phyloP scores from a whole-genome alignment of 2,888 invertebrate genomes.

The Stenotaenia linearis region DNA sequence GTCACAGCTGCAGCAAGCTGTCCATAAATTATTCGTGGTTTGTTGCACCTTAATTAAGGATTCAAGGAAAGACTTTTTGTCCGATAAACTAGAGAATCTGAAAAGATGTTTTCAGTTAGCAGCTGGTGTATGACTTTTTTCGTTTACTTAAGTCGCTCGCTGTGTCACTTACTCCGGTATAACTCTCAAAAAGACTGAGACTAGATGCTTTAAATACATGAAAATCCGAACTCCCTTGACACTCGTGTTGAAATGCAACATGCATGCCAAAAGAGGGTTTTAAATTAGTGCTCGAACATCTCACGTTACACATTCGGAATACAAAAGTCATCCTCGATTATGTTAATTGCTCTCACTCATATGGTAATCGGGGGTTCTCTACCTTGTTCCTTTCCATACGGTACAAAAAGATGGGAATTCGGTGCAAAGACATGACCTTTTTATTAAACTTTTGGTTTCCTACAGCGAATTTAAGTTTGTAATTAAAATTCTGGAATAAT shows the following conservation, averaged over 20 bases:
- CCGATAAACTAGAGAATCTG: conserved; percentile 11
- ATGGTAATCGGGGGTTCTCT: background rate
- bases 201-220: background rate
- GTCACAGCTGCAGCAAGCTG: background rate
- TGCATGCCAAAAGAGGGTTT: background rate
- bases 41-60: conserved; percentile 24
- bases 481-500: background rate
- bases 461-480: background rate
- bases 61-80: conserved; percentile 1
- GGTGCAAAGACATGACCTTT: background rate
- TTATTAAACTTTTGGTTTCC: background rate
- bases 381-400: background rate
- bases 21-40: background rate
- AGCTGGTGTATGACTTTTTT: background rate
- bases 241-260: background rate
- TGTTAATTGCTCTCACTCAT: conserved; percentile 10
- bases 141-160: background rate
- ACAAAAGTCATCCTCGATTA: conserved; percentile 10
- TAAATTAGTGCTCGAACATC: background rate
- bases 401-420: background rate
- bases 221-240: conserved; percentile 8
- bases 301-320: conserved; percentile 17
- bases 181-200: no score
- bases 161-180: background rate
- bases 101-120: background rate